Base-by-base conservation (phyloP, 2,888 invertebrate species). In the Maniola hyperantus region DNA sequence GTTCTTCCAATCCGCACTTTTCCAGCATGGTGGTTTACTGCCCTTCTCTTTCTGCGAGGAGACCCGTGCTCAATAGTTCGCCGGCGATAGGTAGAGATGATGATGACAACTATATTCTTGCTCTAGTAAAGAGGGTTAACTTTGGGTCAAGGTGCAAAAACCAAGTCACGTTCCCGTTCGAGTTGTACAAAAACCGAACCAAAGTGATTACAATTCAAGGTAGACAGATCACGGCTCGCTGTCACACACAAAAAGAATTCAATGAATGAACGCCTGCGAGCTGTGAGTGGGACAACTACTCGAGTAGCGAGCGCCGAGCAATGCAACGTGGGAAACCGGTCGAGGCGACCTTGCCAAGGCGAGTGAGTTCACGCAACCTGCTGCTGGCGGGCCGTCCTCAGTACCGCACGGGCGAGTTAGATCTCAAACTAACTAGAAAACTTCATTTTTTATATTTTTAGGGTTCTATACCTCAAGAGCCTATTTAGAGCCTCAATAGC, bases 311-410 rank as follows among this genome's bases (percentile, higher is more conserved):
- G 39, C n/a, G n/a, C n/a, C n/a, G n/a, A n/a, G n/a, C n/a, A n/a
- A n/a, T n/a, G n/a, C 8, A 53, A 33, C 34, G 57, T 42, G 57
- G 57, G 57, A 42, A 55, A 57, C 57, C 57, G 57, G 57, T 42
- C 57, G 57, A n/a, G 15, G 18, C 20, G 57, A 57, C 57, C 57
- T 57, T 57, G 57, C 42, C 57, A 42, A 57, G 57, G 57, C 57
- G 42, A 57, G 18, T 42, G 20, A 4, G 57, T 57, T 57, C 57
- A 42, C 42, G 42, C 57, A 57, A 57, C 57, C 57, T 57, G 57
- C 57, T 6, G 33, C 33, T 10, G 34, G n/a, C 33, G 20, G 34
- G n/a, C 33, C 34, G 53, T 2, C 15, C 46, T 48, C 26, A 39
- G 18, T 42, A 57, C 20, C 57, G 42, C 57, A 57, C 46, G 2